Base-by-base conservation (phyloP, 1,140 invertebrate species). In the Bombus huntii region DNA sequence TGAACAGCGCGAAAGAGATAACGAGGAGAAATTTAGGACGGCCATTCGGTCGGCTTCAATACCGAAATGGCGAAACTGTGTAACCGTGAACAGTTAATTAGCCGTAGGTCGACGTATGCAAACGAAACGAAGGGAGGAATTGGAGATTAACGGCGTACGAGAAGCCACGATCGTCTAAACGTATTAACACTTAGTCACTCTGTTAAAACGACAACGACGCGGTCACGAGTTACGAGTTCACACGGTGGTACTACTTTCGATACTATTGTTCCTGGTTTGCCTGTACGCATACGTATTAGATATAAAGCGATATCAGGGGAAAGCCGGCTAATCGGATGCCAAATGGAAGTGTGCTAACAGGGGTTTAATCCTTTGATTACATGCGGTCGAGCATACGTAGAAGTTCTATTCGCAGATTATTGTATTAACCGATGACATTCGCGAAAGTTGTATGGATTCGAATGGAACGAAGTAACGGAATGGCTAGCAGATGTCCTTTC, bases 11-110 rank as follows among this genome's bases (percentile, higher is more conserved):
- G 87, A 78, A 80, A 74, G 74, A 73, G 88, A 88, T 89, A 89
- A 88, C 84, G 87, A 89, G 72, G 87, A 89, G 87, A 89, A 88
- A 89, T 89, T 89, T 89, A 76, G 77, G 82, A 34, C 34, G 42
- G 62, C 13, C 77, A 28, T 80, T 80, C 74, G 65, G 42, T 34
- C 37, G 18, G 59, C 25, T 42, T 81, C 75, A 25, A 74, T 76
- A 53, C 83, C 83, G 72, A 86, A 86, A 81, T 72, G 73, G 82
- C 70, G 87, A 77, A 88, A 84, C 81, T 83, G 34, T 78, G 77
- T 87, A 72, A 74, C 65, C 78, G 47, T 81, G 68, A 62, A 42
- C 31, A 25, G 76, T 78, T 87, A 86, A 88, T 88, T 89, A 89
- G 47, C 57, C 87, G 53, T 25, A 28, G 53, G 75, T 76, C 66